Conservation (phyloP, 35 echinoderm and acorn worm species). For the Holothuria glaberrima region DNA sequence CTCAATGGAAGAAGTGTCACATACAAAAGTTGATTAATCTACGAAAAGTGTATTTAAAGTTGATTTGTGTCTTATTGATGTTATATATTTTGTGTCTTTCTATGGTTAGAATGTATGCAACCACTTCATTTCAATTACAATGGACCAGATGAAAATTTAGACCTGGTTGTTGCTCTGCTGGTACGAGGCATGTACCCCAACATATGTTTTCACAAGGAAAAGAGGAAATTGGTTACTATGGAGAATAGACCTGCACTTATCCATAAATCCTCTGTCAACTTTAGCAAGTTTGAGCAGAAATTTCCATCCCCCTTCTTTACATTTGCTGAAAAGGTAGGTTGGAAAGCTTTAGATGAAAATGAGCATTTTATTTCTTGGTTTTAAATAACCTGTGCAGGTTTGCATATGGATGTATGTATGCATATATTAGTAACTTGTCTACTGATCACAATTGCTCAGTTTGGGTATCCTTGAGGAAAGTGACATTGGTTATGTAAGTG, state of each 20-base stretch:
- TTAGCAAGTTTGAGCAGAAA: constrained; percentile 94
- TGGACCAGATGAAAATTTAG: constrained; percentile 80
- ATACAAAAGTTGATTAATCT: too few species aligned
- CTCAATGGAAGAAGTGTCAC: too few species aligned
- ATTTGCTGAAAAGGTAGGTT: constrained; percentile 90
- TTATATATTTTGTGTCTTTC: too few species aligned
- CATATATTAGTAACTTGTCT: too few species aligned
- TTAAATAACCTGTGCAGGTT: too few species aligned
- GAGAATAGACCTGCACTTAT: constrained; percentile 97
- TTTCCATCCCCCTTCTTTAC: constrained; percentile 95
- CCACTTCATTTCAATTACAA: constrained; percentile 84
- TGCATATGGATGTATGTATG: too few species aligned
- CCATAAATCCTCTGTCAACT: constrained; percentile 97
- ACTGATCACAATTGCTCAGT: too few species aligned
- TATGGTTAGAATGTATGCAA: constrained; percentile 69
- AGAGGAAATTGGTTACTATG: constrained; percentile 92
- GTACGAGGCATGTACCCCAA: constrained; percentile 92
- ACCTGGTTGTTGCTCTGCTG: constrained; percentile 79
- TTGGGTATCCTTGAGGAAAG: too few species aligned
- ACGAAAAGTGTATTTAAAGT: too few species aligned
- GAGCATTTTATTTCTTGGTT: background rate
- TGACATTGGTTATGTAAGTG: too few species aligned
- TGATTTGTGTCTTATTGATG: too few species aligned
- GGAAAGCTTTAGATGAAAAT: background rate
- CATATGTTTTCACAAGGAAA: constrained; percentile 90